These are phyloP conservation scores for Pseudolaguvia tuberculata DNA, from an alignment of 2,113 vertebrate genomes.

Conservation along the genomic window DNA sequence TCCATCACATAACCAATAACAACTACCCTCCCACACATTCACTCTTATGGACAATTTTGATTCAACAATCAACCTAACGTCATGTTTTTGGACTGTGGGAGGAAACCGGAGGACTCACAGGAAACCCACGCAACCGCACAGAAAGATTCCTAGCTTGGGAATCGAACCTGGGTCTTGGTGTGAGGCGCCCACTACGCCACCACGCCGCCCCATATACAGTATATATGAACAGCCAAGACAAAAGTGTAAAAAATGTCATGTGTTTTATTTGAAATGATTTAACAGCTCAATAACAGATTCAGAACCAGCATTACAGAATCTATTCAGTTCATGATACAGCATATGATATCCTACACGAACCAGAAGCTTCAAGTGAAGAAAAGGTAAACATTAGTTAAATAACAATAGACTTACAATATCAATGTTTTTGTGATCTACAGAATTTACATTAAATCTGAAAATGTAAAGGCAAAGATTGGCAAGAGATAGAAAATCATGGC, in stretches of 20 bases:
- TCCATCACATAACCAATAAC: too few relatives aligned
- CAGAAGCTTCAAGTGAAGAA: slow-evolving; percentile 20
- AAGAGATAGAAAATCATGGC: background rate
- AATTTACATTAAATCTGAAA: slow-evolving; percentile 1
- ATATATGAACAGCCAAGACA: background rate
- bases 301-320: slow-evolving; percentile 10
- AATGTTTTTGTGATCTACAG: background rate
- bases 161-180: too few relatives aligned
- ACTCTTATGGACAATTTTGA: too few relatives aligned
- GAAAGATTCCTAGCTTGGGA: too few relatives aligned
- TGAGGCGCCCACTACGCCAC: too few relatives aligned
- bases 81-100: too few relatives aligned
- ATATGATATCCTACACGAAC: slow-evolving; percentile 22
- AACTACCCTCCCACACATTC: too few relatives aligned
- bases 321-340: background rate
- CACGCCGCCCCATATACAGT: too few relatives aligned
- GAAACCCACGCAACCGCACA: too few relatives aligned
- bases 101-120: too few relatives aligned
- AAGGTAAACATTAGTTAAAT: slow-evolving; percentile 7
- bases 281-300: background rate
- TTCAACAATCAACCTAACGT: too few relatives aligned
- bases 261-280: slow-evolving; percentile 15
- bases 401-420: background rate
- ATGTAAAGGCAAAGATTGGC: background rate
- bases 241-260: slow-evolving; percentile 11